phyloP scores from a whole-genome alignment of 2,888 invertebrate species.

The Bugulina stolonifera region DNA sequence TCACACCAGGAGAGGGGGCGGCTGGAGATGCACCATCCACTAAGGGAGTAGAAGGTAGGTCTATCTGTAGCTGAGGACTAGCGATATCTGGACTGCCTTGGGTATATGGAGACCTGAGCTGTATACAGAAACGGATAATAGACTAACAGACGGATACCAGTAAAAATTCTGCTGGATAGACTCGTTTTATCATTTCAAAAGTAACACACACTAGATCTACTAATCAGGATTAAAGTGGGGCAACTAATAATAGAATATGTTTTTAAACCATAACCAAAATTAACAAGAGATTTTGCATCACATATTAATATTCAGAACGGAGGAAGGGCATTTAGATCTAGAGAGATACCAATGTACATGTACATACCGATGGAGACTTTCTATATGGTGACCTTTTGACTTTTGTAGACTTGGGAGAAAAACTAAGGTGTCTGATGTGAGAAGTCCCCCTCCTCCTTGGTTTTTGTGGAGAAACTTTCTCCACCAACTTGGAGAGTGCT shows the following conservation, averaged over 20 bases:
- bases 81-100: not conserved
- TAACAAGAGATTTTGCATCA: no score
- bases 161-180: not conserved
- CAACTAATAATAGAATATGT: no score
- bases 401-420: constrained; percentile 8
- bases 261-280: no score
- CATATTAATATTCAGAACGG: no score
- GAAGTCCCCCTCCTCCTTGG: not conserved
- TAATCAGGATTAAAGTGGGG: no score
- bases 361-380: not conserved
- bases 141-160: not conserved
- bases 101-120: not conserved
- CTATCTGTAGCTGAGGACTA: not conserved
- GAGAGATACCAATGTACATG: no score
- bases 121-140: not conserved
- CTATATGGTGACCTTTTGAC: constrained; percentile 1
- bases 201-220: no score
- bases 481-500: not conserved
- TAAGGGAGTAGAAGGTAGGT: not conserved
- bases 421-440: constrained; percentile 21
- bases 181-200: no score
- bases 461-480: not conserved
- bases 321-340: no score
- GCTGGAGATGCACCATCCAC: not conserved
- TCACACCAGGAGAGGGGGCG: not conserved